Evolutionary conservation across 2,797 vertebrate genomes (phyloP).

Genomic region (Rhinogobio ventralis): DNA sequence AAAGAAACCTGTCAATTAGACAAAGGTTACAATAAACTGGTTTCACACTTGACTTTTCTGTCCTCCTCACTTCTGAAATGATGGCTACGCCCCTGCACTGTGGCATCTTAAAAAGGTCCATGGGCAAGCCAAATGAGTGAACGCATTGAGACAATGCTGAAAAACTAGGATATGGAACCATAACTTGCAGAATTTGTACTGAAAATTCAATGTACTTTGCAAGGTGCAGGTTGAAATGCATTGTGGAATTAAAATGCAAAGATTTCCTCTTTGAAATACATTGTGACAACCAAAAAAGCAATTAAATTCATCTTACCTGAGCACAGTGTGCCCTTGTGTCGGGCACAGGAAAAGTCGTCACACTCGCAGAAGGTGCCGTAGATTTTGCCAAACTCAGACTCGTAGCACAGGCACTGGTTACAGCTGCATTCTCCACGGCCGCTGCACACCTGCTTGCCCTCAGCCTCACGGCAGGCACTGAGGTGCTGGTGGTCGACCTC

Average conservation of each 20-base stretch:
- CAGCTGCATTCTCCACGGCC: constrained; percentile 96
- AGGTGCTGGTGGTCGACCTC: constrained; percentile 78
- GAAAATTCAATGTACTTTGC: background rate
- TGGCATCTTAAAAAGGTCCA: background rate
- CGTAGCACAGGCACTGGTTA: constrained; percentile 93
- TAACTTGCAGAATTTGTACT: background rate
- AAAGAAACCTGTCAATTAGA: background rate
- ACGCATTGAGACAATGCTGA: background rate
- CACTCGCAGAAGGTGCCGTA: constrained; percentile 98
- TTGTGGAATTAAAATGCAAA: background rate
- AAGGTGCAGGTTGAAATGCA: background rate
- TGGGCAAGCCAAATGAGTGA: background rate
- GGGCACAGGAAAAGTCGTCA: constrained; percentile 95
- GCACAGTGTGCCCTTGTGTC: constrained; percentile 95
- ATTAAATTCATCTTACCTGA: constrained; percentile 81
- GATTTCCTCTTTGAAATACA: background rate
- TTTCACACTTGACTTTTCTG: background rate
- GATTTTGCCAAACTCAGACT: constrained; percentile 97
- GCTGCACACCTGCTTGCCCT: constrained; percentile 92
- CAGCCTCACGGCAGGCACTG: constrained; percentile 88
- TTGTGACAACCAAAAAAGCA: background rate
- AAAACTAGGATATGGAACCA: background rate
- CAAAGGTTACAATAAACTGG: background rate
- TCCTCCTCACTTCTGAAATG: background rate
- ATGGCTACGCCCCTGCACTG: constrained; percentile 1